These are phyloP conservation scores for Campoplex nolae DNA, from an alignment of 2,888 invertebrate genomes.

Conservation along the genomic window DNA sequence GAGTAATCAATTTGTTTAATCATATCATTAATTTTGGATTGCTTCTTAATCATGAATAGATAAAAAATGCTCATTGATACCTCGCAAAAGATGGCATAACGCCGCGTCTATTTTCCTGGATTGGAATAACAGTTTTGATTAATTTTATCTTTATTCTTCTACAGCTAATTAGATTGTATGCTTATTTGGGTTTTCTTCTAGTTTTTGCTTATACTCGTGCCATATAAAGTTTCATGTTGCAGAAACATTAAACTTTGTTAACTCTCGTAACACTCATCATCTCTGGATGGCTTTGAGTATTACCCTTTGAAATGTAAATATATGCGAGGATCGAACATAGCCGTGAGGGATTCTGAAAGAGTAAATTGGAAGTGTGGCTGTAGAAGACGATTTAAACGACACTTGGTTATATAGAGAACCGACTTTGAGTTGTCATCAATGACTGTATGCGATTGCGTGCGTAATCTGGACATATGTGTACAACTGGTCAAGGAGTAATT, in stretches of 20 bases:
- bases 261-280: slow-evolving; percentile 25
- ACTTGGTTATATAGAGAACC: slow-evolving; percentile 2
- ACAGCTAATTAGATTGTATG: neutral
- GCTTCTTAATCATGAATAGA: too few species aligned
- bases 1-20: neutral
- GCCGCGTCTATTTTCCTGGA: neutral
- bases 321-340: slow-evolving; percentile 10
- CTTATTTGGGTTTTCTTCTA: neutral
- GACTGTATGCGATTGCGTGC: neutral
- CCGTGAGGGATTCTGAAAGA: slow-evolving; percentile 18
- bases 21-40: neutral
- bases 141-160: neutral
- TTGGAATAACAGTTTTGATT: neutral
- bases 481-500: neutral
- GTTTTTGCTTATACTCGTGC: neutral
- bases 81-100: neutral
- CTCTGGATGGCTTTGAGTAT: slow-evolving; percentile 3
- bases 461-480: neutral
- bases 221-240: neutral
- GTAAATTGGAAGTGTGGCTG: slow-evolving; percentile 21
- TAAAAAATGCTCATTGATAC: neutral
- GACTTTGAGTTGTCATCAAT: neutral
- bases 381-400: neutral
- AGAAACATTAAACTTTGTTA: slow-evolving; percentile 6
- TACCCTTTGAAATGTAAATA: slow-evolving; percentile 53